Conservation (phyloP, 2,797 vertebrate species). For the Meriones psammophilus region DNA sequence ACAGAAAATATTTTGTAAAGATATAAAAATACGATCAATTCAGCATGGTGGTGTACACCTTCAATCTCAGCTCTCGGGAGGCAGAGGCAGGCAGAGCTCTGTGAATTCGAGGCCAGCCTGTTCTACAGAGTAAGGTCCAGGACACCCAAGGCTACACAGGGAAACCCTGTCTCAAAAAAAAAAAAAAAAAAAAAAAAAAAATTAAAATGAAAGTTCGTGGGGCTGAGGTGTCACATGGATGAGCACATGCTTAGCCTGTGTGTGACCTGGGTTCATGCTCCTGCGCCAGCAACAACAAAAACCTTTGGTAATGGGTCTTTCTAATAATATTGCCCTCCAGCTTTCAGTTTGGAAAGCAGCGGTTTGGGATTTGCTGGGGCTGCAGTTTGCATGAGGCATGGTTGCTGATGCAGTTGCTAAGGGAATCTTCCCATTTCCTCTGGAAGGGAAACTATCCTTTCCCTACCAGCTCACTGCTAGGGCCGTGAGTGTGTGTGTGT, state of each 20-base stretch:
- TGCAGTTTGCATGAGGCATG: not conserved
- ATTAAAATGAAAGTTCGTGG: not conserved
- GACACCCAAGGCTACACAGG: not conserved
- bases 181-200: not conserved
- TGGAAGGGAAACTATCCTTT: not conserved
- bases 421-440: not conserved
- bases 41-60: not conserved
- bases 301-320: not conserved
- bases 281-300: too few relatives aligned
- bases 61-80: not conserved
- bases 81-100: not conserved
- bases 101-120: not conserved
- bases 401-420: not conserved
- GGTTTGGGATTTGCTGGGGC: not conserved
- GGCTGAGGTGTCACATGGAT: not conserved
- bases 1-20: slow-evolving; percentile 36
- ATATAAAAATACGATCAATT: not conserved
- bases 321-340: not conserved
- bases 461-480: not conserved
- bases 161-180: not conserved
- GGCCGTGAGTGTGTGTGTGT: too few relatives aligned
- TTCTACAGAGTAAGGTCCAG: not conserved
- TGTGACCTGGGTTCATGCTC: too few relatives aligned
- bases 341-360: slow-evolving; percentile 19
- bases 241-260: not conserved